These are phyloP conservation scores for Acronicta alni DNA, from an alignment of 2,888 invertebrate species.

Conservation along the genomic window DNA sequence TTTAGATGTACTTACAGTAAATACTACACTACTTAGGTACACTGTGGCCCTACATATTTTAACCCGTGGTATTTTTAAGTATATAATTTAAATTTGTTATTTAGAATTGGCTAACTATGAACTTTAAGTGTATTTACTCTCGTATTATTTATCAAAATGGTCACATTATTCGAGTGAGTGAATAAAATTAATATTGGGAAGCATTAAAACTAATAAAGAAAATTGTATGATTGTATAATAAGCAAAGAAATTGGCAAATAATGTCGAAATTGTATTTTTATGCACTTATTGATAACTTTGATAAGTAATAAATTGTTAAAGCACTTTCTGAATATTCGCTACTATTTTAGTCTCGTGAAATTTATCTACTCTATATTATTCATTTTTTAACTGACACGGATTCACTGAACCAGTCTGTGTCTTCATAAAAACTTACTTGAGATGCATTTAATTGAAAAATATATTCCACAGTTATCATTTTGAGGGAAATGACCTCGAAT, in stretches of 20 bases:
- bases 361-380: constrained; percentile 42
- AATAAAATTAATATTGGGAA: constrained; percentile 35
- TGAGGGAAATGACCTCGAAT: constrained; percentile 37
- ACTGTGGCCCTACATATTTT: no score
- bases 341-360: constrained; percentile 46
- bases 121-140: constrained; percentile 13
- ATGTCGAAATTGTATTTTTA: constrained; percentile 66
- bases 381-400: constrained; percentile 31
- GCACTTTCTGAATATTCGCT: constrained; percentile 61
- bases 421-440: constrained; percentile 37
- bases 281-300: constrained; percentile 65
- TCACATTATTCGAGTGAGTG: constrained; percentile 28
- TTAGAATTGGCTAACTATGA: constrained; percentile 2
- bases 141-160: constrained; percentile 5
- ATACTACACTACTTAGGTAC: no score
- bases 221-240: constrained; percentile 28
- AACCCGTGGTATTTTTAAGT: no score
- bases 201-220: constrained; percentile 23
- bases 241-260: constrained; percentile 65
- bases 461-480: constrained; percentile 39
- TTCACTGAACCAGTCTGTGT: constrained; percentile 15
- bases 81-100: neutral
- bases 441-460: constrained; percentile 47
- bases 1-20: no score
- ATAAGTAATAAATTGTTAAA: constrained; percentile 59